phyloP scores from a whole-genome alignment of 2,888 invertebrate species.

The Drosophila nr. medialis region DNA sequence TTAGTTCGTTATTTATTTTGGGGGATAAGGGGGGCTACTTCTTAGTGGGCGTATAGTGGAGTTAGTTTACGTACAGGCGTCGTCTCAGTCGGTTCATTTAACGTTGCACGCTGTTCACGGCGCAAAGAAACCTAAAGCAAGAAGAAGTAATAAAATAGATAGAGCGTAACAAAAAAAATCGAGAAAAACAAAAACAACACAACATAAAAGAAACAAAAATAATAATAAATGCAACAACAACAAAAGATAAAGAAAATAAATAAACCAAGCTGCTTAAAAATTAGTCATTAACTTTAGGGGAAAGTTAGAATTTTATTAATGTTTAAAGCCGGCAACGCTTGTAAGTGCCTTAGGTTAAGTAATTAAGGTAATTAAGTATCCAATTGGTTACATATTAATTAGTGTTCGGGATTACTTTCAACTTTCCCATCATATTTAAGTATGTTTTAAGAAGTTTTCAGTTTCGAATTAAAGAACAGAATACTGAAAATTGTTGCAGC shows the following conservation, averaged over 20 bases:
- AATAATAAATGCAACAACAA: constrained; percentile 9
- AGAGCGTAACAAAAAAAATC: constrained; percentile 73
- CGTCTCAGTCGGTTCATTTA: constrained; percentile 84
- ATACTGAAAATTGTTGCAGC: background rate
- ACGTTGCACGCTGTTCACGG: constrained; percentile 86
- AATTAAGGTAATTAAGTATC: background rate
- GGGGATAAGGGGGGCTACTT: background rate
- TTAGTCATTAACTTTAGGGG: constrained; percentile 1
- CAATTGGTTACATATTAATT: background rate
- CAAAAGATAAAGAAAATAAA: background rate
- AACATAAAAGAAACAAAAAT: constrained; percentile 78
- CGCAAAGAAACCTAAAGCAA: constrained; percentile 88
- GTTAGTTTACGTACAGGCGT: constrained; percentile 85
- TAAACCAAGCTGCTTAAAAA: background rate
- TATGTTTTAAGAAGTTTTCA: background rate
- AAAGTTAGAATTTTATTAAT: background rate
- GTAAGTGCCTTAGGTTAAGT: background rate
- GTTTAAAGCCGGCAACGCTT: background rate
- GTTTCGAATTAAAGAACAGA: background rate
- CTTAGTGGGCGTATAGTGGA: constrained; percentile 67
- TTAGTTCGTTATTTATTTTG: constrained; percentile 27
- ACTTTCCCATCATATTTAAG: background rate
- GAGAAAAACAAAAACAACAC: constrained; percentile 86
- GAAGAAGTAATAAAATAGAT: constrained; percentile 79
- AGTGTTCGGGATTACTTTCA: background rate